Conservation (phyloP, 2,888 invertebrate species). For the Polydrusus cervinus region DNA sequence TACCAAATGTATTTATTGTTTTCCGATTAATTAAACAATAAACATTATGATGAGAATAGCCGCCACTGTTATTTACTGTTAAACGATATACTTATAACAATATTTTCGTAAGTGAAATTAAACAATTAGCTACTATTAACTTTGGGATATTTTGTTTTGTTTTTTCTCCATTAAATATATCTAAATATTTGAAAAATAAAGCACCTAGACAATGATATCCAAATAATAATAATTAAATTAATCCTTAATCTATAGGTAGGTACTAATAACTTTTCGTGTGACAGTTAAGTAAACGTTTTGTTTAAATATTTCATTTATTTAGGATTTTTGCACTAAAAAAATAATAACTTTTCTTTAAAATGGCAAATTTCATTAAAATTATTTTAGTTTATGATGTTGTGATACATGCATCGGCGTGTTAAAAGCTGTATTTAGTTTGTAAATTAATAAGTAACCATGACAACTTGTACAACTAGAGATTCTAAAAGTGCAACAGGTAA, state of each 20-base stretch:
- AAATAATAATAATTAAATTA: background rate
- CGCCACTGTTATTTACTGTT: too few relatives aligned
- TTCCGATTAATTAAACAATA: too few relatives aligned
- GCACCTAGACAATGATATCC: background rate
- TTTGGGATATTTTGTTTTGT: background rate
- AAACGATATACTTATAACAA: too few relatives aligned
- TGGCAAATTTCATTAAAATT: background rate
- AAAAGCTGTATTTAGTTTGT: background rate
- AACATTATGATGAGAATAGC: too few relatives aligned
- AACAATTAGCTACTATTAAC: background rate
- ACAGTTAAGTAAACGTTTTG: slow-evolving; percentile 5
- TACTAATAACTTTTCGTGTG: background rate
- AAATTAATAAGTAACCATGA: slow-evolving; percentile 1
- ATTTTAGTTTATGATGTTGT: background rate
- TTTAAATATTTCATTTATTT: slow-evolving; percentile 16
- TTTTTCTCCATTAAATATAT: background rate
- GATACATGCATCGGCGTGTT: background rate
- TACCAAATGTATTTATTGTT: too few relatives aligned
- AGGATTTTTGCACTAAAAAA: background rate
- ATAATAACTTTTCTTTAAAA: slow-evolving; percentile 3
- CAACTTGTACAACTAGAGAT: slow-evolving; percentile 5
- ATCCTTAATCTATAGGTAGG: slow-evolving; percentile 1
- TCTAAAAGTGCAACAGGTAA: slow-evolving; percentile 1
- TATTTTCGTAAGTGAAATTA: background rate
- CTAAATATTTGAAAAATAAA: background rate